These are phyloP conservation scores for Protobothrops mucrosquamatus DNA, from an alignment of 2,113 vertebrate genomes.

Conservation along the genomic window DNA sequence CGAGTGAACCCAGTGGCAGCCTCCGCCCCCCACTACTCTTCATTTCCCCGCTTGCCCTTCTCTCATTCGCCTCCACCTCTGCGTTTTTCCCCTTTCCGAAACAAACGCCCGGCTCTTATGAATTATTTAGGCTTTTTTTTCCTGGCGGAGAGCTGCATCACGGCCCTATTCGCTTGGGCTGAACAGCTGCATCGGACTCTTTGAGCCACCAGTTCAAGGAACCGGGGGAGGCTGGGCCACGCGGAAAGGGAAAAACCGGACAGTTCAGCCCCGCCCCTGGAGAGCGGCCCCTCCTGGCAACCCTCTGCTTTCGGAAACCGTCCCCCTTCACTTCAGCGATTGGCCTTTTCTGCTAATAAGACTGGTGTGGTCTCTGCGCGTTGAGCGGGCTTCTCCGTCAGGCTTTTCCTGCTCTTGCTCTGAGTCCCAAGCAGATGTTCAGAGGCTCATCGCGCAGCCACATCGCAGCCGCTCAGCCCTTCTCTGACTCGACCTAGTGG, in stretches of 20 bases:
- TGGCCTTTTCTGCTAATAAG: not conserved
- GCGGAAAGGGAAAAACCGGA: not conserved
- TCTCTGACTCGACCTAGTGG: not conserved
- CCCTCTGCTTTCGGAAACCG: not conserved
- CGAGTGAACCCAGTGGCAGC: not conserved
- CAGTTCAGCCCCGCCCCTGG: not conserved
- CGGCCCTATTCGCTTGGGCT: not conserved
- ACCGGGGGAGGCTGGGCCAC: not conserved
- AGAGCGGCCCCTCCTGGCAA: not conserved
- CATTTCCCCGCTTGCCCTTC: not conserved
- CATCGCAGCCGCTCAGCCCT: not conserved
- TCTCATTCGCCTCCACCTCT: not conserved
- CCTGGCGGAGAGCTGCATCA: not conserved
- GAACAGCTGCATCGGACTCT: not conserved
- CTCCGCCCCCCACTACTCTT: not conserved
- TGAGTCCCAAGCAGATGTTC: not conserved
- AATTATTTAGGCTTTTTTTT: slow-evolving; percentile 18
- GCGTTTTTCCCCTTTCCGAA: not conserved
- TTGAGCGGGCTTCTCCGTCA: not conserved
- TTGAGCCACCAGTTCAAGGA: not conserved
- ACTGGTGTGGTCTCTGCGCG: not conserved
- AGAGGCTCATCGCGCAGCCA: not conserved
- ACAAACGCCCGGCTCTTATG: not conserved
- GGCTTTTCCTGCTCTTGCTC: not conserved
- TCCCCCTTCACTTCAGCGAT: not conserved